These are phyloP conservation scores for Philopotamus ludificatus DNA, from an alignment of 1,140 invertebrate species.

Conservation along the genomic window DNA sequence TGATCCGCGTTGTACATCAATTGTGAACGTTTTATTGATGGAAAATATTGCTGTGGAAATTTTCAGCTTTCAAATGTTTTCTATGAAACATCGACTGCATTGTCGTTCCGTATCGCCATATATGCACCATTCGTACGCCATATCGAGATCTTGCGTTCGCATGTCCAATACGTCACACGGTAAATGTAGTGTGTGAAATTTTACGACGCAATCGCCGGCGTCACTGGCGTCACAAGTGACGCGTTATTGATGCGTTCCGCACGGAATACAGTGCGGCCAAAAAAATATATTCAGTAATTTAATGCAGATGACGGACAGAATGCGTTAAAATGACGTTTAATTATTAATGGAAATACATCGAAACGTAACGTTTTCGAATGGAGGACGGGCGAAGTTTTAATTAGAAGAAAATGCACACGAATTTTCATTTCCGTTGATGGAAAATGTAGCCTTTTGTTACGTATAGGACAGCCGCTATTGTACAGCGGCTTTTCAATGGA, in stretches of 20 bases:
- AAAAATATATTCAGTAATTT: too few species aligned
- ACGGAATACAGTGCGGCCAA: neutral
- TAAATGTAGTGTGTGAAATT: slow-evolving; percentile 24
- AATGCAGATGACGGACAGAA: neutral
- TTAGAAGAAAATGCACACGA: neutral
- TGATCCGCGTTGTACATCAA: neutral
- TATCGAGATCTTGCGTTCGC: too few species aligned
- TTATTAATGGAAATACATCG: neutral
- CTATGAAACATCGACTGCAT: too few species aligned
- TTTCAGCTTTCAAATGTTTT: too few species aligned
- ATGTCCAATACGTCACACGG: neutral
- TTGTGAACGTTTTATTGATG: neutral
- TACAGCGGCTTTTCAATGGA: too few species aligned
- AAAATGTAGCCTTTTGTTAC: too few species aligned
- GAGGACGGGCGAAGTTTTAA: neutral
- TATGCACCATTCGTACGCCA: too few species aligned
- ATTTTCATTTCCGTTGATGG: too few species aligned
- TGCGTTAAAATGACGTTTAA: neutral
- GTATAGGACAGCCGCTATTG: too few species aligned
- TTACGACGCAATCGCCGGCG: slow-evolving; percentile 20
- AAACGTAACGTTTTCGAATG: neutral
- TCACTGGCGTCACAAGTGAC: slow-evolving; percentile 17
- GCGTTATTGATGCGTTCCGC: neutral
- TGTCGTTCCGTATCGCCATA: too few species aligned
- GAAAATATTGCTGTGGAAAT: neutral